Evolutionary conservation across 1,140 invertebrate species (phyloP).

Genomic region (Lordiphosa collinella): DNA sequence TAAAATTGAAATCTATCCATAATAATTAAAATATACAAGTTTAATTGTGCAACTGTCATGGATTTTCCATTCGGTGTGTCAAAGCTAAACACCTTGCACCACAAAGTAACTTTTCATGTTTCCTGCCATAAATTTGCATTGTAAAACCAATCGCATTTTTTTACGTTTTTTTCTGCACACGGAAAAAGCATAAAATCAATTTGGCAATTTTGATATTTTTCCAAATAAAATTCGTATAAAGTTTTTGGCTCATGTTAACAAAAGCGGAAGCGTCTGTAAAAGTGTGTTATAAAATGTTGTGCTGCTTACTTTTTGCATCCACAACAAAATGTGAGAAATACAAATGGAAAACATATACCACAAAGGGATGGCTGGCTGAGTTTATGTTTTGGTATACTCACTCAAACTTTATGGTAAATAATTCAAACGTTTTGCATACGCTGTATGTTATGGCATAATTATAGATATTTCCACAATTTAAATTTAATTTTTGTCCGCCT

Average conservation of each 20-base stretch:
- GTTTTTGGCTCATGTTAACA: constrained; percentile 53
- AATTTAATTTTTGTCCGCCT: constrained; percentile 1
- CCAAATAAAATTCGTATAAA: constrained; percentile 69
- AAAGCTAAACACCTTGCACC: background rate
- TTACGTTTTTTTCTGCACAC: background rate
- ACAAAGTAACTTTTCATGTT: background rate
- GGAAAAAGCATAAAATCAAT: constrained; percentile 57
- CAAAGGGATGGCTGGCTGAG: constrained; percentile 36
- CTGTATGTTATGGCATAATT: no score
- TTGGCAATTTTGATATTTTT: constrained; percentile 45
- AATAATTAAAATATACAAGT: constrained; percentile 16
- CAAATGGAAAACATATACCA: constrained; percentile 29
- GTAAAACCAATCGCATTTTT: no score
- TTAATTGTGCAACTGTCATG: constrained; percentile 6
- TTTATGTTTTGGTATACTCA: constrained; percentile 1
- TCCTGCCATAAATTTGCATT: constrained; percentile 7
- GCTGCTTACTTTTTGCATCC: no score
- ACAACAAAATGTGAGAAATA: no score
- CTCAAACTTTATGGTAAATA: constrained; percentile 55
- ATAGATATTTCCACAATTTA: no score
- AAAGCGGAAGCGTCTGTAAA: constrained; percentile 64
- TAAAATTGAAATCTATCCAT: constrained; percentile 18
- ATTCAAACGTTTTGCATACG: constrained; percentile 59
- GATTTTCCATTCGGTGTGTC: background rate
- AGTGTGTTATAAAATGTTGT: no score